Evolutionary conservation across 2,797 vertebrate species (phyloP), one percentile per base, ranked within the genome.

Genomic region (Squalus acanthias): DNA sequence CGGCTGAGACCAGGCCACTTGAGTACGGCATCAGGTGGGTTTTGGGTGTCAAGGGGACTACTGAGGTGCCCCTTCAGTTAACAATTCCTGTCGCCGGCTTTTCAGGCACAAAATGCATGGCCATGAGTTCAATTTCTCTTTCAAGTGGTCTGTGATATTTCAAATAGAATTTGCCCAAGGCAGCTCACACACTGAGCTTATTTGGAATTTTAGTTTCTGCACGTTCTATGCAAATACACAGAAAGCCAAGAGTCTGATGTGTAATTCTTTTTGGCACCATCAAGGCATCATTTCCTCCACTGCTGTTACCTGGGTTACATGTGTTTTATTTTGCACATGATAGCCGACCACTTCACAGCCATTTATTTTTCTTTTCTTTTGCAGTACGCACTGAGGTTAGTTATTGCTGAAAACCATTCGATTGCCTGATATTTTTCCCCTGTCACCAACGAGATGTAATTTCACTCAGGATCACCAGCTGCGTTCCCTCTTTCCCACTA

Each of bases 291-390:
- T 91, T 91, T 91, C 88, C 88, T 63, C 57, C 12, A 33, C 88
- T 91, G 60, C 29, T n/a, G 88, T 91, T 91, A 91, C 88, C 57
- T 91, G 88, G 88, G 57, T n/a, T 91, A 91, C 88, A 91, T n/a
- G 29, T 91, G 29, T 63, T 91, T 63, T 91, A 91, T 33, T 91
- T 91, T 91, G 88, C 63, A 91, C 88, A 65, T 63, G 57, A 65
- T 91, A n/a, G 57, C 33, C 29, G 1, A 24, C 50, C 50, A 88
- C 85, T 57, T 26, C 85, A 57, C 7, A 91, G 88, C 57, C 29
- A 91, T 13, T 65, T 63, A n/a, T 63, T 65, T 89, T 91, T 29
- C 24, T 89, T 82, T 82, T 39, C 76, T 85, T 20, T n/a, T 91
- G 57, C 60, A 63, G 57, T n/a, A 6, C 22, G 88, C 29, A 65